Base-by-base conservation (phyloP, 2,888 invertebrate species). In the Linyphia triangularis region DNA sequence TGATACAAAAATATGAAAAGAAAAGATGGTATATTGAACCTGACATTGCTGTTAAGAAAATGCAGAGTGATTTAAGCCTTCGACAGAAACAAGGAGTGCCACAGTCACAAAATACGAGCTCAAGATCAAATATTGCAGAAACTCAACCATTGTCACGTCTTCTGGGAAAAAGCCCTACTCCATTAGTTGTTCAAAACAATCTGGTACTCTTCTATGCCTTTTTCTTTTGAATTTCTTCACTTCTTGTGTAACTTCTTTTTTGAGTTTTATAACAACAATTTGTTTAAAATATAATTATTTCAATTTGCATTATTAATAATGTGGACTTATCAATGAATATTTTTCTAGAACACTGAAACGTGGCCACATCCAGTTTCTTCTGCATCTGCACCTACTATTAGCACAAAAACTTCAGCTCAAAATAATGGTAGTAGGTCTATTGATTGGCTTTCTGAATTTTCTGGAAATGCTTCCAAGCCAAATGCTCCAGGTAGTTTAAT, bases 1-100 rank as follows among this genome's bases (percentile, higher is more conserved):
- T 98, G 97, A 95, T 96, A 79, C 96, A 97, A 92, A 99, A 98
- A 93, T 99, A 99, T 93, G 99, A 99, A 93, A 95, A 96, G 92
- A 98, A 97, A 93, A 95, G 92, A 83, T 94, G 93, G 93, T 94
- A 94, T 91, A 93, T 94, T 33, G 94, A 94, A 57, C 94, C 94
- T 2, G 92, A 93, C 24, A 93, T 93, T 40, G 91, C 92, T 16
- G 92, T 93, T 90, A 92, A 92, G 79, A 93, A 93, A 83, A 89
- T 91, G 85, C 92, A 92, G 72, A 78, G 69, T 33, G 78, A 79
- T 79, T 72, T 75, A 13, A 24, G 73, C n/a, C 72, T 51, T 10
- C 84, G 86, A 22, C 84, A 78, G 28, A 83, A 85, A 26, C 78
- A 82, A 16, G 65, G 26, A 28, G n/a, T 30, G 16, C 22, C 59